A percentile compares a stretch with the other conserved stretches of the same genome.
Conservation (phyloP, 2,797 vertebrate species). For the Triplophysa bombifrons region DNA sequence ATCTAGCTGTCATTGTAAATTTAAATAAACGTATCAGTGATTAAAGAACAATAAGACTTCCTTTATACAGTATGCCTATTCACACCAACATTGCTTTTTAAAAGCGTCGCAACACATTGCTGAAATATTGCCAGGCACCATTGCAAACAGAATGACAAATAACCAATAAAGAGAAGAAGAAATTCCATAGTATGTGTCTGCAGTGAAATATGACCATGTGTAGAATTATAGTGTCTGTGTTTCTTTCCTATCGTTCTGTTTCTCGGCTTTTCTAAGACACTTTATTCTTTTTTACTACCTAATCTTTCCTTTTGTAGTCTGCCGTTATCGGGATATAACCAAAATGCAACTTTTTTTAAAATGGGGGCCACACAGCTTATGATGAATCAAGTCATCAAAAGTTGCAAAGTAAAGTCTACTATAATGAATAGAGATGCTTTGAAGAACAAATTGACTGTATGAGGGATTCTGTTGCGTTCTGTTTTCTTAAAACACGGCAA, state of each 20-base stretch:
- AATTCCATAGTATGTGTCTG: slow-evolving; percentile 51
- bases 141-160: slow-evolving; percentile 43
- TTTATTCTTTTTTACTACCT: slow-evolving; percentile 20
- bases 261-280: slow-evolving; percentile 28
- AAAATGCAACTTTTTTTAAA: slow-evolving; percentile 46
- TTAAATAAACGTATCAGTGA: too few species aligned
- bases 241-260: slow-evolving; percentile 24
- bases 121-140: slow-evolving; percentile 36
- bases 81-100: slow-evolving; percentile 32
- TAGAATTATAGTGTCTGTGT: slow-evolving; percentile 33
- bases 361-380: slow-evolving; percentile 72
- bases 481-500: slow-evolving; percentile 44
- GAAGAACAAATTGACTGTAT: slow-evolving; percentile 62
- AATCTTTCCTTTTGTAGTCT: slow-evolving; percentile 39
- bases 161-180: slow-evolving; percentile 46
- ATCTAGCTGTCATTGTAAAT: too few species aligned
- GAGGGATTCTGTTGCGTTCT: slow-evolving; percentile 26
- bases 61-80: too few species aligned
- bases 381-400: slow-evolving; percentile 90
- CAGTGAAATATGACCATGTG: slow-evolving; percentile 47
- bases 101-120: slow-evolving; percentile 36
- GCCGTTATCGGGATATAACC: slow-evolving; percentile 48
- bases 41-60: too few species aligned
- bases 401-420: slow-evolving; percentile 76
- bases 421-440: slow-evolving; percentile 81